Evolutionary conservation across 2,797 vertebrate species (phyloP).

Genomic region (Hyperoplus immaculatus): DNA sequence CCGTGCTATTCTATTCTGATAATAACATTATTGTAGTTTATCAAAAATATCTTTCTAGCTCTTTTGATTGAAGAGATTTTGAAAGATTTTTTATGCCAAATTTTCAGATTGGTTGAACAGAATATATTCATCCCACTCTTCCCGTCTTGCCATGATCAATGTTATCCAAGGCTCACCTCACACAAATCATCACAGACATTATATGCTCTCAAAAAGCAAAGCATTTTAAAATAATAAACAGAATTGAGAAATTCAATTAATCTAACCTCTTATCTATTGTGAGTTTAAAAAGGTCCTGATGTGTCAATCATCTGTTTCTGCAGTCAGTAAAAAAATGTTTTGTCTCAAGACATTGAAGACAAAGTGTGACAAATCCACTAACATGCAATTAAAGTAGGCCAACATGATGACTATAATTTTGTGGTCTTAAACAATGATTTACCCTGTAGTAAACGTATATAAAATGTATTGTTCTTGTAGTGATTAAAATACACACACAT

Average conservation of each 20-base stretch:
- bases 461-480: constrained; percentile 16
- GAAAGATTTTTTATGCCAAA: neutral
- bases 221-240: neutral
- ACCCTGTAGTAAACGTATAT: neutral
- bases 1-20: neutral
- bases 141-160: neutral
- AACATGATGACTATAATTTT: constrained; percentile 26
- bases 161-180: neutral
- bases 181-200: neutral
- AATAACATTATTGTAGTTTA: neutral
- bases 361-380: constrained; percentile 11
- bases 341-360: neutral
- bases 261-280: neutral
- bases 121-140: neutral
- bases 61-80: neutral
- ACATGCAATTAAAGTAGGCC: constrained; percentile 19
- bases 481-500: constrained; percentile 34
- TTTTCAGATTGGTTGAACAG: neutral
- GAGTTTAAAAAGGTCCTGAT: neutral
- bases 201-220: neutral
- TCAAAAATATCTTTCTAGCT: too few relatives aligned
- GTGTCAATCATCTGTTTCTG: neutral
- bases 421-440: constrained; percentile 17
- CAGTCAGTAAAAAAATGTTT: neutral
- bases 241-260: neutral